Percentiles rank a stretch among this genome's conserved stretches.
Conservation (phyloP, 1,140 invertebrate genomes). For the Drosophila triauraria region DNA sequence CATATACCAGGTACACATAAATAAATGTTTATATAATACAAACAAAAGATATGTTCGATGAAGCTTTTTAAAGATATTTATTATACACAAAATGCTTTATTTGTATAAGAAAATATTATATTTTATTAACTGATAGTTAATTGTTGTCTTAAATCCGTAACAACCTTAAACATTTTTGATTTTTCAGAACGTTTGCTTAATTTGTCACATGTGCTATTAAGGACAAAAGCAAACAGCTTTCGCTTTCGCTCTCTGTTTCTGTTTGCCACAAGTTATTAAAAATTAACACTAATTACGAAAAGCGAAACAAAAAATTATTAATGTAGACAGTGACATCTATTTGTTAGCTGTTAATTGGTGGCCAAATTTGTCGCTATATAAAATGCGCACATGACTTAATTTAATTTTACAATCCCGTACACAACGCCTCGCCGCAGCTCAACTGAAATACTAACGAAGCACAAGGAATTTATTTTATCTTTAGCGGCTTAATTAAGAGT, state of each 20-base stretch:
- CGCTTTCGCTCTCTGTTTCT: constrained; percentile 34
- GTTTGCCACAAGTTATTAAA: constrained; percentile 13
- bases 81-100: not conserved
- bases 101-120: too few species aligned
- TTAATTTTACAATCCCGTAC: constrained; percentile 61
- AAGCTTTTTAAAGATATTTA: not conserved
- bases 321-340: constrained; percentile 64
- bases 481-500: constrained; percentile 64
- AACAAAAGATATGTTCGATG: too few species aligned
- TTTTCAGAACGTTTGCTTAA: constrained; percentile 15
- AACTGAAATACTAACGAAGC: constrained; percentile 49
- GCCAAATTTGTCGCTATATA: constrained; percentile 45
- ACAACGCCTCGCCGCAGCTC: constrained; percentile 10
- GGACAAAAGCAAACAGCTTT: constrained; percentile 33
- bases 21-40: not conserved
- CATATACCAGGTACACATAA: not conserved
- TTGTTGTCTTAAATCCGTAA: too few species aligned
- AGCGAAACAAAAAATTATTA: constrained; percentile 26
- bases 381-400: constrained; percentile 71
- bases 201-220: constrained; percentile 41
- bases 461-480: constrained; percentile 60
- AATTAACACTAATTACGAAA: constrained; percentile 52
- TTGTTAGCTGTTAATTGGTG: constrained; percentile 80
- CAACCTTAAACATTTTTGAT: not conserved
- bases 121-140: too few species aligned